Evolutionary conservation across 2,113 vertebrate species (phyloP).

Genomic region (Cottus gobio): DNA sequence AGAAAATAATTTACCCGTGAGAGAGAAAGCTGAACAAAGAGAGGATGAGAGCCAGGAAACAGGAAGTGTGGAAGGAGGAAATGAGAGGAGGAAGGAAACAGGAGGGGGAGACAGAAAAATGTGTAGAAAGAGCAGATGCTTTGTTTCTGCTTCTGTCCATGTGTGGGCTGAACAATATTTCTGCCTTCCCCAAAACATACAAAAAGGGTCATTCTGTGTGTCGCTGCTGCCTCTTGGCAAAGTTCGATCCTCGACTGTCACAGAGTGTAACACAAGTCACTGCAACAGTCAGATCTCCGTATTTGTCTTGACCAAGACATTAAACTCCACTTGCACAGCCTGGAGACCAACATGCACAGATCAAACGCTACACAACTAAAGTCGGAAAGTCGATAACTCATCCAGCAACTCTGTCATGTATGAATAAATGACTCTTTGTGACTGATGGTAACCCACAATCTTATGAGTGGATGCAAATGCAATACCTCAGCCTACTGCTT

Average conservation of each 20-base stretch:
- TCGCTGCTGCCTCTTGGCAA: constrained; percentile 11
- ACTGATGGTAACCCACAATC: constrained; percentile 42
- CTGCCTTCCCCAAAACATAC: constrained; percentile 32
- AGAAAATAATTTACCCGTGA: constrained; percentile 20
- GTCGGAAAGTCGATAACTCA: constrained; percentile 10
- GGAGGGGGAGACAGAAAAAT: constrained; percentile 48
- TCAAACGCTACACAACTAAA: constrained; percentile 19
- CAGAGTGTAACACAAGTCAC: constrained; percentile 9
- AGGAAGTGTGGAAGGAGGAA: constrained; percentile 75
- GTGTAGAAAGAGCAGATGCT: constrained; percentile 60
- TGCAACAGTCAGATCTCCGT: background rate
- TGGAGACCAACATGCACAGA: background rate
- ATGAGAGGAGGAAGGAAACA: constrained; percentile 68
- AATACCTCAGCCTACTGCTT: constrained; percentile 24
- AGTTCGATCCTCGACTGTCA: background rate
- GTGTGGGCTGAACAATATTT: constrained; percentile 46
- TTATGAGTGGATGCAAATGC: constrained; percentile 10
- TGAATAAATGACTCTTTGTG: constrained; percentile 43
- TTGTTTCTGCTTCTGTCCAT: constrained; percentile 52
- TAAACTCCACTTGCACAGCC: background rate
- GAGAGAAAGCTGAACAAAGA: constrained; percentile 71
- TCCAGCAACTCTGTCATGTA: constrained; percentile 17
- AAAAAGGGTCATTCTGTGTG: constrained; percentile 41
- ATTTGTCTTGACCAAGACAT: background rate
- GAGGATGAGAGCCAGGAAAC: constrained; percentile 77